A percentile compares a stretch with the other conserved stretches of the same genome.
phyloP scores from a whole-genome alignment of 2,797 vertebrate species.

The Microhierax caerulescens region DNA sequence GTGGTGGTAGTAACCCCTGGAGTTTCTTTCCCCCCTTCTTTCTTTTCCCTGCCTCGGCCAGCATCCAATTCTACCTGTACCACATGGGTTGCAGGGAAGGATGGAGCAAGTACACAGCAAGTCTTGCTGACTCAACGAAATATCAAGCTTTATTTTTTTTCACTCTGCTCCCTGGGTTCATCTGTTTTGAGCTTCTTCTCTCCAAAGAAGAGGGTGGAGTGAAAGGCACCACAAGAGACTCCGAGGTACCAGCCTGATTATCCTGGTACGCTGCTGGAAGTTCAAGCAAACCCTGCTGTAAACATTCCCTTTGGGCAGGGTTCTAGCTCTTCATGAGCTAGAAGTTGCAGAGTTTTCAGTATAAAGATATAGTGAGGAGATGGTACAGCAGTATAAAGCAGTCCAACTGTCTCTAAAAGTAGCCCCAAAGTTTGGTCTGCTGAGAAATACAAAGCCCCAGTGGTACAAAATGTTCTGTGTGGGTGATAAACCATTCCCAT shows the following conservation, averaged over 20 bases:
- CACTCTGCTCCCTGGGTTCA: not conserved
- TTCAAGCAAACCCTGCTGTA: not conserved
- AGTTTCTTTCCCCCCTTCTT: not conserved
- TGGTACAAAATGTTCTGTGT: not conserved
- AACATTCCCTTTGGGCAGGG: not conserved
- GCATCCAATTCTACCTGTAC: not conserved
- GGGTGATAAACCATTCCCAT: not conserved
- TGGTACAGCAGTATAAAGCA: not conserved
- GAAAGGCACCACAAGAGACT: not conserved
- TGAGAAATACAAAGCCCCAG: not conserved
- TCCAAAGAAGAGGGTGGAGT: not conserved
- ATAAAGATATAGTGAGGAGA: not conserved
- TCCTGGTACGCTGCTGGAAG: not conserved
- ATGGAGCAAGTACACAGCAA: not conserved
- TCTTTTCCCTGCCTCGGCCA: not conserved
- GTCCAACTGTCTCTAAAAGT: not conserved
- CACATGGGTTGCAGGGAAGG: not conserved
- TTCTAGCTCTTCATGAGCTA: not conserved
- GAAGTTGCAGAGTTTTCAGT: not conserved
- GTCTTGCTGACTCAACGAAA: not conserved
- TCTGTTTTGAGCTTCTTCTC: not conserved
- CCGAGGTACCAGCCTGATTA: not conserved
- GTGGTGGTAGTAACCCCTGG: not conserved
- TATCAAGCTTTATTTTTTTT: not conserved
- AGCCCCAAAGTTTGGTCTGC: not conserved